phyloP scores from a whole-genome alignment of 2,797 vertebrate species.

The Hybognathus amarus region DNA sequence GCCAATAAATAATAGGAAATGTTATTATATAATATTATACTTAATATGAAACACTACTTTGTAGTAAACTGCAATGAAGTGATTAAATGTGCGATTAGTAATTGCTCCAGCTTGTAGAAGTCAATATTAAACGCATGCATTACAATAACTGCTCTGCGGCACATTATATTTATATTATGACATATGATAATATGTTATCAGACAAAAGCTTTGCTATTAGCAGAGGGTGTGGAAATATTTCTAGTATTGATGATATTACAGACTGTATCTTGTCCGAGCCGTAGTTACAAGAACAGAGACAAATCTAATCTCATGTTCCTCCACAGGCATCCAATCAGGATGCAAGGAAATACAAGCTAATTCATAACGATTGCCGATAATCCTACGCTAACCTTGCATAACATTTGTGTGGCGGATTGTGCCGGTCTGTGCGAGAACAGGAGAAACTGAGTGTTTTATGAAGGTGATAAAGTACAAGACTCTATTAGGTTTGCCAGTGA shows the following conservation, averaged over 20 bases:
- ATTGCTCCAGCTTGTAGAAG: background rate
- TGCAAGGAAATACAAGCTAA: conserved; percentile 40
- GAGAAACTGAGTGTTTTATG: conserved; percentile 69
- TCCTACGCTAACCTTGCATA: conserved; percentile 57
- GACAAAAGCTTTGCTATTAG: background rate
- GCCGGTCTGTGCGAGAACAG: conserved; percentile 43
- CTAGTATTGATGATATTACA: conserved; percentile 48
- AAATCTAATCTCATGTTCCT: conserved; percentile 40
- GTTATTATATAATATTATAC: background rate
- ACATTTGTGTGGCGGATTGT: conserved; percentile 55
- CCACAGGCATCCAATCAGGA: conserved; percentile 34
- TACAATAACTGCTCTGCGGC: background rate
- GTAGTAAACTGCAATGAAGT: background rate
- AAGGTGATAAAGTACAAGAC: conserved; percentile 68
- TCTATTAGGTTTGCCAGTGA: conserved; percentile 68
- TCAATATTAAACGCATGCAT: background rate
- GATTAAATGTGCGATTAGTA: background rate
- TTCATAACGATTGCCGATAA: conserved; percentile 53
- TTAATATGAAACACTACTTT: background rate
- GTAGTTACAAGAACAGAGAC: conserved; percentile 4
- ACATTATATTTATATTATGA: background rate
- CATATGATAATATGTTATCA: background rate
- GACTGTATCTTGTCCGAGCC: background rate
- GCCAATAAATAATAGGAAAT: background rate
- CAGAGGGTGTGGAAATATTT: background rate